Conservation (phyloP, 2,113 vertebrate species). For the Hyla sarda region DNA sequence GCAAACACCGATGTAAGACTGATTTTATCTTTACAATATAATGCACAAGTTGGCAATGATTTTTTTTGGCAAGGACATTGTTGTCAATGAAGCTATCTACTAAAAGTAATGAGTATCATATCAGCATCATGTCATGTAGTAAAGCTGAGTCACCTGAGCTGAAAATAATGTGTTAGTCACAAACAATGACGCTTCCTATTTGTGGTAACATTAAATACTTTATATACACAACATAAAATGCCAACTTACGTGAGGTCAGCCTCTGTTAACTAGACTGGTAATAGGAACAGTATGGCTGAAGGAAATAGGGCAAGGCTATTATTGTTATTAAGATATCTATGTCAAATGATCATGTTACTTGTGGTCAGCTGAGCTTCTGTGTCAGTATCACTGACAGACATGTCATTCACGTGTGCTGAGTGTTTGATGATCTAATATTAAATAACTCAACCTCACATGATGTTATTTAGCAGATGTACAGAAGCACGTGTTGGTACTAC, state of each 20-base stretch:
- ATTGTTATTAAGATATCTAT: not conserved
- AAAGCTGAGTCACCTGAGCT: not conserved
- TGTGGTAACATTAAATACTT: not conserved
- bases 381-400: not conserved
- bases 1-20: no score
- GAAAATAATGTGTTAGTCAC: not conserved
- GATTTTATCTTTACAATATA: no score
- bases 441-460: not conserved
- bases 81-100: not conserved
- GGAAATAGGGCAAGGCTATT: constrained; percentile 3
- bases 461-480: not conserved
- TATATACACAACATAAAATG: not conserved
- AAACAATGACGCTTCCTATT: not conserved
- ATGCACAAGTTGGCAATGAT: no score
- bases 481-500: not conserved
- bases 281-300: not conserved
- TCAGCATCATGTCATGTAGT: not conserved
- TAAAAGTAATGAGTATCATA: no score
- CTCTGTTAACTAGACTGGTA: not conserved
- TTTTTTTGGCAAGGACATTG: not conserved
- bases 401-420: not conserved
- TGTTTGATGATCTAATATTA: not conserved
- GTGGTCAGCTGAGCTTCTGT: not conserved
- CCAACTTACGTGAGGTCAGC: not conserved
- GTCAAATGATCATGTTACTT: not conserved